Evolutionary conservation across 23 tunicate species (phyloP).

Genomic region (Halocynthia aurantium): DNA sequence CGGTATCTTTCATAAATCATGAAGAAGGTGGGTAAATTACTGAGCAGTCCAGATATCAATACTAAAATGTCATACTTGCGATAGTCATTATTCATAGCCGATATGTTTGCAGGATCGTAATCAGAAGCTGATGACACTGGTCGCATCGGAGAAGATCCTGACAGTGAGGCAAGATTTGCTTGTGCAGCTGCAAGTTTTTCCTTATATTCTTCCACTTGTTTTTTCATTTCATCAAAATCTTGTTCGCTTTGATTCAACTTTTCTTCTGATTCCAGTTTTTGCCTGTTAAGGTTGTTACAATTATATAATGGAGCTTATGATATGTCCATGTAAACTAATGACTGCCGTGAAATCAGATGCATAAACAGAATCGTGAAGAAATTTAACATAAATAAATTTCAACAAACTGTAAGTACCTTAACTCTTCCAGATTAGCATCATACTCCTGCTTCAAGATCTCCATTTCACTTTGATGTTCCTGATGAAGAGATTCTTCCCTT

Average conservation of each 20-base stretch:
- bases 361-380: too few species aligned
- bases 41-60: too few species aligned
- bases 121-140: constrained; percentile 79
- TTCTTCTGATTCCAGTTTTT: constrained; percentile 34
- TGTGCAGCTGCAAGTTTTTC: constrained; percentile 22
- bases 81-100: constrained; percentile 77
- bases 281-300: constrained; percentile 16
- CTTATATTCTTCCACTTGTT: constrained; percentile 43
- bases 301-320: not conserved
- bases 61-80: constrained; percentile 33
- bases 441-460: constrained; percentile 18
- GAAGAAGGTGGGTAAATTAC: too few species aligned
- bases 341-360: not conserved
- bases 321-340: not conserved
- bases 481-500: constrained; percentile 34
- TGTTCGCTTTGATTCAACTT: constrained; percentile 12
- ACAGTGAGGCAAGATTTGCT: constrained; percentile 12
- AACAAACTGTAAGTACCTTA: not conserved
- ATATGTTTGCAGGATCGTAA: constrained; percentile 73
- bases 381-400: too few species aligned
- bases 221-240: constrained; percentile 28
- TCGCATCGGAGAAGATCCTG: constrained; percentile 67
- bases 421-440: not conserved
- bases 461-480: constrained; percentile 10
- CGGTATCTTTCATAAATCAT: too few species aligned